Base-by-base conservation (phyloP, 2,113 vertebrate genomes). In the Rhinopomastus cyanomelas region DNA sequence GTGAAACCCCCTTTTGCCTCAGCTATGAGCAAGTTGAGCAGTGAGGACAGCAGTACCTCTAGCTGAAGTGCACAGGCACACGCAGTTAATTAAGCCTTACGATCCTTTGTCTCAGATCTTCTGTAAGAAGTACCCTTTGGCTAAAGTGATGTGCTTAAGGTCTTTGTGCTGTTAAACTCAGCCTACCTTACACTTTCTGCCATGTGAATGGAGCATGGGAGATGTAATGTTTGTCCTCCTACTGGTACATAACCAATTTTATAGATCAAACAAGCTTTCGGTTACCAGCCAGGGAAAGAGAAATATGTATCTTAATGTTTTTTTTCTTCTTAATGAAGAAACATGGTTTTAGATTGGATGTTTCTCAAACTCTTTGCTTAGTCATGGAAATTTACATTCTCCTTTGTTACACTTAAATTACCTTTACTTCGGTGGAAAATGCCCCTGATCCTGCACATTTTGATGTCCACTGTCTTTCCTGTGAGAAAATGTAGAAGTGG, bases 21-120 rank as follows among this genome's bases (percentile, higher is more conserved):
- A 80, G 16, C 61, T 42, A 18, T n/a, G 11, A 81, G 21, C 20
- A 18, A 30, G n/a, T 44, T 42, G 48, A 87, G 64, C 5, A 55
- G 26, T 26, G 67, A 90, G 81, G 52, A 87, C 90, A 90, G 37
- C 25, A 29, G 29, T 52, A 66, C 32, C 80, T 74, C 34, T 74
- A 55, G 34, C 25, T 78, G 48, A 75, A 73, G 55, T 42, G 15
- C 26, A 76, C 36, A n/a, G n/a, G n/a, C n/a, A 55, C 48, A 37
- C 36, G 55, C 20, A 79, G 62, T 81, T 91, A 75, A 91, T 79
- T 66, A 84, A 78, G 52, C 39, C 56, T 73, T 88, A 25, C 68
- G 81, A 84, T 88, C 39, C 46, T 76, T 91, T 87, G 59, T 65
- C 73, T 88, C 55, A 82, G 21, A 73, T 57, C 55, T 91, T 88